These are phyloP conservation scores for Talpa occidentalis DNA, from an alignment of 2,113 vertebrate species.

Conservation along the genomic window DNA sequence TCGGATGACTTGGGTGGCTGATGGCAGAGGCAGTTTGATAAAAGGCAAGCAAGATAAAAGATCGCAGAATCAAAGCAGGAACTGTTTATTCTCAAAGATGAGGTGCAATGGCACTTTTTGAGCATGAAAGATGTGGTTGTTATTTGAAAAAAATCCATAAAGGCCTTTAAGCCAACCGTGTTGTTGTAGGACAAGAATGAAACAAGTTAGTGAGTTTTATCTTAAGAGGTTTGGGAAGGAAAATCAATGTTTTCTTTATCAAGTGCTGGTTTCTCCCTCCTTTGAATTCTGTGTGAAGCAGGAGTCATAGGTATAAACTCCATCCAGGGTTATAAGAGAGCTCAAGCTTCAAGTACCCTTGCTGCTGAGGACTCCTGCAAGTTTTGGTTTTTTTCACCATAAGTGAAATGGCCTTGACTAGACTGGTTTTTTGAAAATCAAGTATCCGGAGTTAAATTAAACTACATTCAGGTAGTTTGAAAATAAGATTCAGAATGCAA, in stretches of 20 bases:
- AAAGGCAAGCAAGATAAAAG: constrained; percentile 62
- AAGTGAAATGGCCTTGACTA: neutral
- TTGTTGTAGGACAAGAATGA: constrained; percentile 70
- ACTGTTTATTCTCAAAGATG: constrained; percentile 55
- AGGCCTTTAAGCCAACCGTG: constrained; percentile 60
- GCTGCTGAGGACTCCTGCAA: constrained; percentile 15
- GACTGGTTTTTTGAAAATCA: constrained; percentile 40
- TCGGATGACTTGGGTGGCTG: neutral
- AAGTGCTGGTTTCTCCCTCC: constrained; percentile 56
- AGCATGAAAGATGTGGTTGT: constrained; percentile 34
- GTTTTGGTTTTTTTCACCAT: constrained; percentile 26
- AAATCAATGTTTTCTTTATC: constrained; percentile 77
- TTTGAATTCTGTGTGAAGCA: constrained; percentile 64
- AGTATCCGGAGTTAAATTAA: neutral
- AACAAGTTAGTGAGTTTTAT: constrained; percentile 63
- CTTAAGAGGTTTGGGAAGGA: constrained; percentile 66
- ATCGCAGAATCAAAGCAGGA: constrained; percentile 72
- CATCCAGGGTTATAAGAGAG: constrained; percentile 22
- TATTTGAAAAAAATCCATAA: constrained; percentile 71
- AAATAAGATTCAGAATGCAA: neutral
- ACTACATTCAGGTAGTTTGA: neutral
- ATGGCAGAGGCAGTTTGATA: constrained; percentile 32
- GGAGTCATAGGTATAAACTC: constrained; percentile 22
- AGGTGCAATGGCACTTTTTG: constrained; percentile 72
- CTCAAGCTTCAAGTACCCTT: neutral